These are phyloP conservation scores for Chrysomela aeneicollis DNA, from an alignment of 2,888 invertebrate genomes.

Conservation along the genomic window DNA sequence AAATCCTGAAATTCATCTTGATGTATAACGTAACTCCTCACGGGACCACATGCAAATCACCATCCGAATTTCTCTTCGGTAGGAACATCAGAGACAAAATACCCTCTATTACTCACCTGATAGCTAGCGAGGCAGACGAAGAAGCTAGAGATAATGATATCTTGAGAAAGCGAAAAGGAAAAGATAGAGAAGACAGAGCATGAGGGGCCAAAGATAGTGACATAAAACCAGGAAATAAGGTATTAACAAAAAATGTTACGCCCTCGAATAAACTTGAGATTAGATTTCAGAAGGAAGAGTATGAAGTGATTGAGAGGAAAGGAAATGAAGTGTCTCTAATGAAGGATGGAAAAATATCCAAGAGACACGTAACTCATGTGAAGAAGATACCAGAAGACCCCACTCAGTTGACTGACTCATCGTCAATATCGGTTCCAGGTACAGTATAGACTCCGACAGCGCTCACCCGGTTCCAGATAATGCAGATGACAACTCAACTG, in stretches of 20 bases:
- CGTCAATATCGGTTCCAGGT: not conserved
- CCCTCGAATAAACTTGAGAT: not conserved
- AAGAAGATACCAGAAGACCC: conserved; percentile 19
- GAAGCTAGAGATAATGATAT: conserved; percentile 39
- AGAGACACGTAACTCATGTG: conserved; percentile 28
- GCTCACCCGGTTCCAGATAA: not conserved
- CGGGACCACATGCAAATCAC: conserved; percentile 45
- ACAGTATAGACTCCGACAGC: not conserved
- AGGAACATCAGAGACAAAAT: conserved; percentile 44
- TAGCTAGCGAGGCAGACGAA: conserved; percentile 27
- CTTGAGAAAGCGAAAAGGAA: conserved; percentile 42
- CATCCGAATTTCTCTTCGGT: conserved; percentile 42
- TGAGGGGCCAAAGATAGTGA: conserved; percentile 32
- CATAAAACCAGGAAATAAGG: conserved; percentile 29
- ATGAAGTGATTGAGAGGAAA: conserved; percentile 38
- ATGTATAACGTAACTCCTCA: conserved; percentile 46
- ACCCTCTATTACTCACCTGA: conserved; percentile 34
- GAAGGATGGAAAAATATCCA: conserved; percentile 21
- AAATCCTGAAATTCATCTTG: conserved; percentile 19
- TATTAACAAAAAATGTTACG: conserved; percentile 27
- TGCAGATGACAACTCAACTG: not conserved
- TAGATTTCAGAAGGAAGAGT: conserved; percentile 17
- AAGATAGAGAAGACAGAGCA: conserved; percentile 38
- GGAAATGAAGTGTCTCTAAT: no score
- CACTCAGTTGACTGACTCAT: not conserved